Percentiles rank a stretch among this genome's conserved stretches.
Conservation (phyloP, 2,113 vertebrate species). For the Microtus richardsoni region DNA sequence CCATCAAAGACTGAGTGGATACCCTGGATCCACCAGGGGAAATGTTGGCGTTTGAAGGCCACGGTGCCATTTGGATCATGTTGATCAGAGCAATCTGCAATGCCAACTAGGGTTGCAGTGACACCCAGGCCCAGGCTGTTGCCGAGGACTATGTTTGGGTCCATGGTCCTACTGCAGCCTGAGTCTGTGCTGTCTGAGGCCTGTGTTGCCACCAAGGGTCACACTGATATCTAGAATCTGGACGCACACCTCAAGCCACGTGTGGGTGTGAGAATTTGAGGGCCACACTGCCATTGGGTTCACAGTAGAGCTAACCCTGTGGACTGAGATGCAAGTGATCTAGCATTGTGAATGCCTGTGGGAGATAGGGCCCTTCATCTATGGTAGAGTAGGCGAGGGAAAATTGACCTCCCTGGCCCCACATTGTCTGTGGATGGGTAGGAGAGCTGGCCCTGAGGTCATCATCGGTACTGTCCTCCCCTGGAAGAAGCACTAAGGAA, state of each 20-base stretch:
- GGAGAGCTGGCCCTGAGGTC: neutral
- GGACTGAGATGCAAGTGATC: neutral
- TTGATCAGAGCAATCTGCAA: neutral
- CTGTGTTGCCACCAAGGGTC: neutral
- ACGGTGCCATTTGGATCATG: neutral
- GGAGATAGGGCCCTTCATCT: neutral
- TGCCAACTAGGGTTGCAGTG: neutral
- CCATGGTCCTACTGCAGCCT: neutral
- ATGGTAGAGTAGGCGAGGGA: neutral
- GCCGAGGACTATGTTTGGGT: neutral
- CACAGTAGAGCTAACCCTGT: neutral
- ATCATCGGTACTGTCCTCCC: neutral
- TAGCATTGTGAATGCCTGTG: neutral
- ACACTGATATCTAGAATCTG: neutral
- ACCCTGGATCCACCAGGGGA: neutral
- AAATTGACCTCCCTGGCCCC: neutral
- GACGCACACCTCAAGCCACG: neutral
- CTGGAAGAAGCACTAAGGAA: no score
- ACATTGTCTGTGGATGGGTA: neutral
- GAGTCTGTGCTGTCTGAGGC: neutral
- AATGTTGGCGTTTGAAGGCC: neutral
- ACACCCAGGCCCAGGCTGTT: neutral
- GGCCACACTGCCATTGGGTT: neutral
- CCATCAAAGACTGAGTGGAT: neutral
- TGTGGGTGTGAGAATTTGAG: neutral